Conservation (phyloP, 1,140 invertebrate genomes). For the Tribolium madens region DNA sequence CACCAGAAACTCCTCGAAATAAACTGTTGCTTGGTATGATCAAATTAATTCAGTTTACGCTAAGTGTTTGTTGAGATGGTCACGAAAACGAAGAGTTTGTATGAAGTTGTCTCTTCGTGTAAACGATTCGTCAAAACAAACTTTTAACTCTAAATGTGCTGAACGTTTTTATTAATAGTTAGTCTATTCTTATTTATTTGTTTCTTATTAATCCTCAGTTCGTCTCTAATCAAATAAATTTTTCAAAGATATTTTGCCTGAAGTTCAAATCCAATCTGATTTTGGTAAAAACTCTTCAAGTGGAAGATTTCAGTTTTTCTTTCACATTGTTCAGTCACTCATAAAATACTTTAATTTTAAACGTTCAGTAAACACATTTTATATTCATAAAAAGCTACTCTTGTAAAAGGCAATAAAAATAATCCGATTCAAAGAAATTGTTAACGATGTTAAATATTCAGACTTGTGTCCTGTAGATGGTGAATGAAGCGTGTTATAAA, state of each 20-base stretch:
- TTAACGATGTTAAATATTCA: no score
- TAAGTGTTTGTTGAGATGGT: neutral
- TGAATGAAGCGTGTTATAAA: neutral
- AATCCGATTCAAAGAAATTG: no score
- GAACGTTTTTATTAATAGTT: neutral
- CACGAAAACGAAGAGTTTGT: constrained; percentile 12
- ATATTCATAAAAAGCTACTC: no score
- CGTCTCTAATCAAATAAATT: neutral
- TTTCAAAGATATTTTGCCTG: no score
- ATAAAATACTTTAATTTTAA: neutral
- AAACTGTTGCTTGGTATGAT: neutral
- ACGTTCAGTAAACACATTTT: neutral
- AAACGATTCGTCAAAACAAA: neutral
- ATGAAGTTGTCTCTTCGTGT: neutral
- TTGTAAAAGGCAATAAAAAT: no score
- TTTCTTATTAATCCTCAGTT: neutral
- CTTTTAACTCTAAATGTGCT: neutral
- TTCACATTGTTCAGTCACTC: neutral
- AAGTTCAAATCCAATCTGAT: no score
- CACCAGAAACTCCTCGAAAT: neutral
- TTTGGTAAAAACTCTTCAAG: neutral
- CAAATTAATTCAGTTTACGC: neutral
- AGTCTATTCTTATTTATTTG: neutral
- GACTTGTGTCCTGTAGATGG: neutral
- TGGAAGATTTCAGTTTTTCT: neutral